phyloP scores from a whole-genome alignment of 2,113 vertebrate species.

The Meleagris gallopavo region DNA sequence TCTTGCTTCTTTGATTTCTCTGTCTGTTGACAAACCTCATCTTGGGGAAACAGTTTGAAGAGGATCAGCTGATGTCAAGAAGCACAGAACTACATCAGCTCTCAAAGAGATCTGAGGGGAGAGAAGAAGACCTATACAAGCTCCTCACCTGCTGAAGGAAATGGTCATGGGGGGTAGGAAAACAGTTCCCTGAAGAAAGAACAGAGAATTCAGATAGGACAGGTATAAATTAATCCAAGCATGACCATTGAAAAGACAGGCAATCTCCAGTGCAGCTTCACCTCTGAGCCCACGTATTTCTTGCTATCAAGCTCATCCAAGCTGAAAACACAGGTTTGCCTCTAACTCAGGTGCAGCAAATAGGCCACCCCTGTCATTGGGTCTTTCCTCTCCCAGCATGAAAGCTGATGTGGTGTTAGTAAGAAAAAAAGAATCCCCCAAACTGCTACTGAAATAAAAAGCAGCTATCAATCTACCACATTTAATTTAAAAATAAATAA shows the following conservation, averaged over 20 bases:
- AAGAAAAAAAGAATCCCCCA: not conserved
- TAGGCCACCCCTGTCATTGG: not conserved
- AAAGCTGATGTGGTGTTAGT: accelerated
- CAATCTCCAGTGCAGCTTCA: not conserved
- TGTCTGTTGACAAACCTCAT: not conserved
- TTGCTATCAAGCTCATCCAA: not conserved
- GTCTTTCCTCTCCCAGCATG: accelerated
- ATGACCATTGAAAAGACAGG: not conserved
- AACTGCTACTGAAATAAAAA: not conserved
- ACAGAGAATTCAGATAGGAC: not conserved
- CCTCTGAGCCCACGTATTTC: not conserved
- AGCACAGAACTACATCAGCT: not conserved
- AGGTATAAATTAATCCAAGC: not conserved
- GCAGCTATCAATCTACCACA: not conserved
- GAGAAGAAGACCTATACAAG: not conserved
- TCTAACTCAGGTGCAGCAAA: not conserved
- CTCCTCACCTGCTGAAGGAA: not conserved
- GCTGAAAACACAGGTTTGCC: not conserved
- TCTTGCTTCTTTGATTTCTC: not conserved
- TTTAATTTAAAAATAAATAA: not conserved
- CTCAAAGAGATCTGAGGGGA: not conserved
- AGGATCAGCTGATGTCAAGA: not conserved
- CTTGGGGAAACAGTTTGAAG: not conserved
- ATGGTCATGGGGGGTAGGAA: accelerated
- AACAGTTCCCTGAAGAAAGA: not conserved